Conservation (phyloP, 2,113 vertebrate species). For the Chaetodon trifascialis region DNA sequence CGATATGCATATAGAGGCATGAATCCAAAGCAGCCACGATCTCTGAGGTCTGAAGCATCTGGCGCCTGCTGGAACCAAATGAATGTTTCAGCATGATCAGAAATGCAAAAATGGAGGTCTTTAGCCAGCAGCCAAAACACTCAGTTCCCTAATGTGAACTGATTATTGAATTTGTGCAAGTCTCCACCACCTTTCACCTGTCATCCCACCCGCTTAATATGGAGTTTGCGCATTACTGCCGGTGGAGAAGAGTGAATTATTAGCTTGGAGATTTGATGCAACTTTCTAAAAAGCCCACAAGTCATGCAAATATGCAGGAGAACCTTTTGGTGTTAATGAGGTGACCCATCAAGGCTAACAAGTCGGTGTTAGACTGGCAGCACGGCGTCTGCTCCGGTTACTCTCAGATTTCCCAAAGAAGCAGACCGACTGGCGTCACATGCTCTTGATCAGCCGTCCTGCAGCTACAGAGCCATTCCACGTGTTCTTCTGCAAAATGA, state of each 20-base stretch:
- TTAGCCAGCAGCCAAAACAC: constrained; percentile 28
- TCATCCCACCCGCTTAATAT: background rate
- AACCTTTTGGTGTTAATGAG: background rate
- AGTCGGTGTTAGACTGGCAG: background rate
- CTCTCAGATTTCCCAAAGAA: background rate
- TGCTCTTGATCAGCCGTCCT: background rate
- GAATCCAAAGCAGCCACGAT: constrained; percentile 19
- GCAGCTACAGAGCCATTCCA: background rate
- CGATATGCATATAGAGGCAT: constrained; percentile 18
- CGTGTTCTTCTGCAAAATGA: background rate
- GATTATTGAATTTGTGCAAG: constrained; percentile 13
- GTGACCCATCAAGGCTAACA: background rate
- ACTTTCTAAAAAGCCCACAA: constrained; percentile 6
- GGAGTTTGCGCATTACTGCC: background rate
- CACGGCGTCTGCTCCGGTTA: background rate
- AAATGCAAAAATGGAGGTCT: constrained; percentile 34
- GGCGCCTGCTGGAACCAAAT: constrained; percentile 26
- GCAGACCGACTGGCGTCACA: background rate
- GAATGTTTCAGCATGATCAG: constrained; percentile 17
- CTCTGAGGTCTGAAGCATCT: constrained; percentile 47
- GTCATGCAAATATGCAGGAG: background rate
- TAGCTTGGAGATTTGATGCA: constrained; percentile 1
- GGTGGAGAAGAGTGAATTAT: background rate
- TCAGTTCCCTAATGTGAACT: constrained; percentile 18
- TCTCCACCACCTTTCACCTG: constrained; percentile 28